Conservation (phyloP, 64 coral and sea anemone genomes). For the Montipora foliosa region DNA sequence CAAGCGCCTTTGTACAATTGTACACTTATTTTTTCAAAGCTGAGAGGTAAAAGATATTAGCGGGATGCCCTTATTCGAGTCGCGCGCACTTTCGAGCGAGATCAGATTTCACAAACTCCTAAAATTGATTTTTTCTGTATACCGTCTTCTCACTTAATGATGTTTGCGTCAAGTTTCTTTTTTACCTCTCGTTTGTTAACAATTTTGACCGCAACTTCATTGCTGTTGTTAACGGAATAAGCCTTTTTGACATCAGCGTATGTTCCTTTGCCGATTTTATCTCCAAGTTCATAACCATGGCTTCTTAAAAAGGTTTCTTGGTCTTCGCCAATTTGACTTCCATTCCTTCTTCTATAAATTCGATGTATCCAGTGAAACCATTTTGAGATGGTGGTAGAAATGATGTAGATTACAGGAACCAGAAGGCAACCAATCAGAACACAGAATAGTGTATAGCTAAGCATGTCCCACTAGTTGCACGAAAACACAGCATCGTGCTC, state of each 20-base stretch:
- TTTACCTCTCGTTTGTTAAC: conserved; percentile 74
- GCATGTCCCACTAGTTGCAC: background rate
- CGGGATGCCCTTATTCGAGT: too few relatives aligned
- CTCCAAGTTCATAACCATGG: conserved; percentile 70
- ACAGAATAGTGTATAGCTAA: background rate
- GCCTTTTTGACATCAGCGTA: conserved; percentile 83
- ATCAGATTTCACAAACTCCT: too few relatives aligned
- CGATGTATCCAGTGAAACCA: background rate
- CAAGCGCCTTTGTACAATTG: too few relatives aligned
- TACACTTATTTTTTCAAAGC: too few relatives aligned
- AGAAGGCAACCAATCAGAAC: conserved; percentile 37
- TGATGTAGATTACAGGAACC: conserved; percentile 16
- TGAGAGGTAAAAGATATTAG: too few relatives aligned
- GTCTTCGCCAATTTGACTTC: background rate
- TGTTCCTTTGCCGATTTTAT: conserved; percentile 72
- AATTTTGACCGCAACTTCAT: conserved; percentile 82
- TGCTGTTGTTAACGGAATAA: conserved; percentile 62
- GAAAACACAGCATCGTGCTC: background rate
- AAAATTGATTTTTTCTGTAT: too few relatives aligned
- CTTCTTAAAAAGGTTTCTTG: conserved; percentile 1
- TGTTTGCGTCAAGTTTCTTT: background rate
- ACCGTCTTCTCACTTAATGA: background rate
- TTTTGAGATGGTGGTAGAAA: background rate
- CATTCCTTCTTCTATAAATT: background rate
- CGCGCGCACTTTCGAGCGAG: too few relatives aligned